A percentile compares a stretch with the other conserved stretches of the same genome.
Evolutionary conservation across 2,888 invertebrate species (phyloP).

Genomic region (Athalia rosae): DNA sequence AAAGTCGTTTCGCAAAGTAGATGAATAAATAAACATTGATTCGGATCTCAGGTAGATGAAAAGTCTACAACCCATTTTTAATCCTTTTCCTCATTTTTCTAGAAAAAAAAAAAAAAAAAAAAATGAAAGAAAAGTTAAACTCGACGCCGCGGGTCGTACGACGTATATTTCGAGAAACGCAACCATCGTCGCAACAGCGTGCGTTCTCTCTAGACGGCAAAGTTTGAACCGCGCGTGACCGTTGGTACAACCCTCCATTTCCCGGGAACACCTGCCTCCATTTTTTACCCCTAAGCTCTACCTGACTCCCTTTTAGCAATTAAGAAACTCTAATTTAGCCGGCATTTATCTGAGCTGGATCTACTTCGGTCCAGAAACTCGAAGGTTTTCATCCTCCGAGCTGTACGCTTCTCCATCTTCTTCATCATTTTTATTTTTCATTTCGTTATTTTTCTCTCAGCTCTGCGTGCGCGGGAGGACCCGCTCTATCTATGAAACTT

Average conservation of each 20-base stretch:
- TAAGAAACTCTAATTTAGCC: conserved; percentile 42
- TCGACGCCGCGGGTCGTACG: no score
- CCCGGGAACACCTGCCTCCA: background rate
- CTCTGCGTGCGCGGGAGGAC: no score
- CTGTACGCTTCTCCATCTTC: background rate
- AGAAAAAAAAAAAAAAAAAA: no score
- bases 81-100: no score
- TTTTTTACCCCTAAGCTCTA: conserved; percentile 9
- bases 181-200: background rate
- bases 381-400: background rate
- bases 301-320: conserved; percentile 30
- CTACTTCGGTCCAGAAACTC: conserved; percentile 34
- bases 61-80: background rate
- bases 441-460: no score
- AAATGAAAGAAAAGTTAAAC: no score
- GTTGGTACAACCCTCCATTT: background rate
- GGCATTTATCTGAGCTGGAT: conserved; percentile 39
- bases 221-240: background rate
- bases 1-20: background rate
- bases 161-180: no score
- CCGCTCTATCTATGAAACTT: no score
- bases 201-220: background rate
- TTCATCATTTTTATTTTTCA: background rate
- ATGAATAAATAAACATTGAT: background rate
- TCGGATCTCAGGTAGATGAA: no score